Conservation (phyloP, 2,113 vertebrate genomes). For the Polyodon spathula region DNA sequence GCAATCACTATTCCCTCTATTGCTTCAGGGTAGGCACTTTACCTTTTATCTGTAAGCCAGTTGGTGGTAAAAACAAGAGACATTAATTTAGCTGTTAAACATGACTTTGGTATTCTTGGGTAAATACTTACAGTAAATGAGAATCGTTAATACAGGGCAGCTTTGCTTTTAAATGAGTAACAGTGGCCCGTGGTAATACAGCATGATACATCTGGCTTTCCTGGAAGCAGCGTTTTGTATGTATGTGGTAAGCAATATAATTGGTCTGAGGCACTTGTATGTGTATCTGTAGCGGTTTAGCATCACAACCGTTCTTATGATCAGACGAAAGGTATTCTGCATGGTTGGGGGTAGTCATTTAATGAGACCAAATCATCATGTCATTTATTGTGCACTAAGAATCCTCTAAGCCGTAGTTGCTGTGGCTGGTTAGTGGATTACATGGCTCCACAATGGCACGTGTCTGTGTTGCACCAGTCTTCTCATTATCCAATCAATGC, state of each 20-base stretch:
- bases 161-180: neutral
- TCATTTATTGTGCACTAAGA: neutral
- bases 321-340: neutral
- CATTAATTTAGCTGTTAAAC: neutral
- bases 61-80: neutral
- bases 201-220: constrained; percentile 1
- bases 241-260: constrained; percentile 9
- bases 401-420: neutral
- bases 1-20: constrained; percentile 8
- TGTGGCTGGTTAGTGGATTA: neutral
- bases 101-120: constrained; percentile 4
- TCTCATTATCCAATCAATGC: constrained; percentile 53
- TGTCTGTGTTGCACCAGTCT: constrained; percentile 41
- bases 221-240: constrained; percentile 12
- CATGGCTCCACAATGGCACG: constrained; percentile 41
- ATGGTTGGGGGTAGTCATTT: neutral
- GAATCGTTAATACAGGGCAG: constrained; percentile 7
- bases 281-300: neutral
- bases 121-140: constrained; percentile 17
- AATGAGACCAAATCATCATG: too few relatives aligned
- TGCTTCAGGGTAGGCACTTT: too few relatives aligned
- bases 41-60: neutral
- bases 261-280: constrained; percentile 7
- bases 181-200: neutral
- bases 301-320: constrained; percentile 1